phyloP scores from a whole-genome alignment of 2,797 vertebrate genomes.

The Kryptopterus vitreolus region DNA sequence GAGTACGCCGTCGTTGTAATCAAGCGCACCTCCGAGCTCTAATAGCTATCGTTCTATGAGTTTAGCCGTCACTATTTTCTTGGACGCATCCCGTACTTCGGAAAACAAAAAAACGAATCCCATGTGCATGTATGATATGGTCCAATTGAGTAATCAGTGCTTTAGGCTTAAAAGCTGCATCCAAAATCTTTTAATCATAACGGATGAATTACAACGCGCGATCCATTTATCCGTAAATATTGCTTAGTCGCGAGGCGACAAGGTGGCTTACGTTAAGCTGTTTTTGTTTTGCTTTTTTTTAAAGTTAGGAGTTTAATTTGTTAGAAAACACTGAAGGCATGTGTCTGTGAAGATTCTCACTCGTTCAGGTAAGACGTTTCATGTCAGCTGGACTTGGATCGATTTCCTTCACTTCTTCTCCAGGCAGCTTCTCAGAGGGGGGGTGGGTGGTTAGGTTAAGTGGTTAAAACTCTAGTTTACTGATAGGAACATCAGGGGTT shows the following conservation, averaged over 20 bases:
- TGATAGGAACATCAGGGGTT: too few species aligned
- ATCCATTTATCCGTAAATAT: slow-evolving; percentile 44
- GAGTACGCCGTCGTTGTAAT: slow-evolving; percentile 16
- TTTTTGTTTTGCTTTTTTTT: too few species aligned
- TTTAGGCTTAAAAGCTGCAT: slow-evolving; percentile 62
- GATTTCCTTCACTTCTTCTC: too few species aligned
- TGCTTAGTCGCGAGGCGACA: not conserved
- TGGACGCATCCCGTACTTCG: slow-evolving; percentile 10
- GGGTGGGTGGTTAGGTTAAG: too few species aligned
- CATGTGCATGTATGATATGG: slow-evolving; percentile 26
- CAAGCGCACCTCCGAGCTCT: slow-evolving; percentile 17
- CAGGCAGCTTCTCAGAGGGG: too few species aligned
- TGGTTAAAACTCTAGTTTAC: too few species aligned
- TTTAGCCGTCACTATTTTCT: slow-evolving; percentile 32
- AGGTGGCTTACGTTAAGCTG: not conserved
- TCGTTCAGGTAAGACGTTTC: too few species aligned
- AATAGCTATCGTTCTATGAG: slow-evolving; percentile 11
- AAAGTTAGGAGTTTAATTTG: not conserved
- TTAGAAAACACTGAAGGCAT: not conserved
- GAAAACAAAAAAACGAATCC: slow-evolving; percentile 27
- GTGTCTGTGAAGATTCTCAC: too few species aligned
- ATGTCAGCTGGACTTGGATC: too few species aligned
- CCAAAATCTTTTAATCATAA: slow-evolving; percentile 60
- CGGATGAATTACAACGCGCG: slow-evolving; percentile 61
- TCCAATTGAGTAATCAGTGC: slow-evolving; percentile 56